A percentile compares a stretch with the other conserved stretches of the same genome.
These are phyloP conservation scores for Embiotoca jacksoni DNA, from an alignment of 2,113 vertebrate genomes.

Conservation along the genomic window DNA sequence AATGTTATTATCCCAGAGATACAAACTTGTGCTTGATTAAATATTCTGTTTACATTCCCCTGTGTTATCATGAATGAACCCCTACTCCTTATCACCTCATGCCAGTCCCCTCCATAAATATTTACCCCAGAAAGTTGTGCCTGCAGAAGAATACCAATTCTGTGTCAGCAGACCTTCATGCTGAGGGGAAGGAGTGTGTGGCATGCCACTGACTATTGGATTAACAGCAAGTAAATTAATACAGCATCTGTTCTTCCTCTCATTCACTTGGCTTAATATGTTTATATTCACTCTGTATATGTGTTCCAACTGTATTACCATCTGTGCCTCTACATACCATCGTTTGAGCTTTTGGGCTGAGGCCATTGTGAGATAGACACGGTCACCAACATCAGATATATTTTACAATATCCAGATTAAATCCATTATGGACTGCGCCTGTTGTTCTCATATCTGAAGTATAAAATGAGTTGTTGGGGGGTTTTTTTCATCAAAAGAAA, in stretches of 20 bases:
- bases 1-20: slow-evolving; percentile 72
- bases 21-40: slow-evolving; percentile 77
- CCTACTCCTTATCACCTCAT: slow-evolving; percentile 79
- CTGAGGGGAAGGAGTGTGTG: slow-evolving; percentile 68
- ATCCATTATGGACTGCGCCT: neutral
- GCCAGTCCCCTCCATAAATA: slow-evolving; percentile 84
- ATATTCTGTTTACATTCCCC: slow-evolving; percentile 79
- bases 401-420: slow-evolving; percentile 37
- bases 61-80: slow-evolving; percentile 79
- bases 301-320: slow-evolving; percentile 60
- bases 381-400: slow-evolving; percentile 3
- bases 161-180: slow-evolving; percentile 66
- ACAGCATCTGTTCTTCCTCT: slow-evolving; percentile 75
- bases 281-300: slow-evolving; percentile 69
- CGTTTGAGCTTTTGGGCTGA: slow-evolving; percentile 18
- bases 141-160: slow-evolving; percentile 81
- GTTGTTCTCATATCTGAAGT: neutral
- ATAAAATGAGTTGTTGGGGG: neutral
- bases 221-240: slow-evolving; percentile 78
- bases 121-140: slow-evolving; percentile 74
- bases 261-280: slow-evolving; percentile 65
- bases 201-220: slow-evolving; percentile 63
- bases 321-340: slow-evolving; percentile 49
- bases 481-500: neutral
- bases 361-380: slow-evolving; percentile 26